Base-by-base conservation (phyloP, 2,113 vertebrate species). In the Etheostoma cragini region DNA sequence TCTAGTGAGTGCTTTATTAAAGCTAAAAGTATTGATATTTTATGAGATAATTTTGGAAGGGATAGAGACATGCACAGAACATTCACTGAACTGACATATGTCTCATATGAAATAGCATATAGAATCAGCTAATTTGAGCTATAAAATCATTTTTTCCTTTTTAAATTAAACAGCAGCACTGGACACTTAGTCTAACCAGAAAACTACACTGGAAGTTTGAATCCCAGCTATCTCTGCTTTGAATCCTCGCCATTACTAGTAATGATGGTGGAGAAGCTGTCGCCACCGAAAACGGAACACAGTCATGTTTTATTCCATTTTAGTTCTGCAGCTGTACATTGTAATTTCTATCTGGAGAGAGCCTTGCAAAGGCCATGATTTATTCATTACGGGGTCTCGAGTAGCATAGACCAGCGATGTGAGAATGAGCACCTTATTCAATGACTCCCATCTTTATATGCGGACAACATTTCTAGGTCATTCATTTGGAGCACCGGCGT, bases 291-390 rank as follows among this genome's bases (percentile, higher is more conserved):
- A 92, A 89, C 68, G 63, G 77, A 87, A 88, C 75, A 62, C 52
- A 78, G 87, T 93, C 87, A 85, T 91, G 88, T 93, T 93, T 93
- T 92, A 94, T 95, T 93, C 92, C 80, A 85, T 88, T 94, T 94
- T 90, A 89, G 91, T 89, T 92, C 89, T 65, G 81, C 69, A 45
- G 89, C 81, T 87, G 88, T 90, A 91, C 79, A 80, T 91, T 91
- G 88, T 92, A 87, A 93, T 92, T 91, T 93, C 84, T 86, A 89
- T 88, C 87, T 84, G 83, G 75, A 89, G 88, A 93, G 90, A 60
- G 85, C 84, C 82, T 89, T 76, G 88, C 78, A 72, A 89, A 91
- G 83, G 53, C 90, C 84, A 93, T 92, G 89, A 92, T 94, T 94
- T 93, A 93, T 94, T 94, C 90, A 94, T 93, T 86, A 87, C 5